Percentiles rank a stretch among this genome's conserved stretches.
Conservation (phyloP, 2,797 vertebrate species). For the Toxotes lorentzi region DNA sequence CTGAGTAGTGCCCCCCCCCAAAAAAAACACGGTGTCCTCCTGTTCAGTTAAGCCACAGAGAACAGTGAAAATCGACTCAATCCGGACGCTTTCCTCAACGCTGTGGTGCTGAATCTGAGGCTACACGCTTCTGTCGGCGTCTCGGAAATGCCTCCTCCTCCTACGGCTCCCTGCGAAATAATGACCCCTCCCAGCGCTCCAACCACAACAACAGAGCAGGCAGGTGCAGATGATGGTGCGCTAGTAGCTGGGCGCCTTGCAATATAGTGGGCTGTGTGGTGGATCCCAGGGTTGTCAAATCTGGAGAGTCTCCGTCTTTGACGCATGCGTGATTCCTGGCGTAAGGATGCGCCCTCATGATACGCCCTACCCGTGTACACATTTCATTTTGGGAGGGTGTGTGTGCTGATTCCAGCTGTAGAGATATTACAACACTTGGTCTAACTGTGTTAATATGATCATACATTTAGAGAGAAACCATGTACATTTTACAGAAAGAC, state of each 20-base stretch:
- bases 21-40: slow-evolving; percentile 52
- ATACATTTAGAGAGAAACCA: not conserved
- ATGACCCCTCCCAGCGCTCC: slow-evolving; percentile 81
- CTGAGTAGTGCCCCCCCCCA: slow-evolving; percentile 64
- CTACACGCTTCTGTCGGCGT: slow-evolving; percentile 83
- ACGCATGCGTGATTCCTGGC: slow-evolving; percentile 78
- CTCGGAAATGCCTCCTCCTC: slow-evolving; percentile 80
- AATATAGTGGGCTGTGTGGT: slow-evolving; percentile 78
- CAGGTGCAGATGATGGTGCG: slow-evolving; percentile 84
- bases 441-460: not conserved
- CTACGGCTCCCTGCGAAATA: slow-evolving; percentile 83
- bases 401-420: slow-evolving; percentile 31
- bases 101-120: slow-evolving; percentile 84
- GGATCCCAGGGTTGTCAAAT: slow-evolving; percentile 74
- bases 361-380: slow-evolving; percentile 49
- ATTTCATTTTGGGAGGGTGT: slow-evolving; percentile 29
- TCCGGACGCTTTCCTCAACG: slow-evolving; percentile 81
- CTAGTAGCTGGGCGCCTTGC: slow-evolving; percentile 75
- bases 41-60: slow-evolving; percentile 53
- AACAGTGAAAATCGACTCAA: slow-evolving; percentile 64
- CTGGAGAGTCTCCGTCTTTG: slow-evolving; percentile 58
- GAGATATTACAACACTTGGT: not conserved
- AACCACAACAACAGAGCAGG: slow-evolving; percentile 69
- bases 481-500: not conserved
- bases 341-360: slow-evolving; percentile 41